Conservation (phyloP, 2,888 invertebrate species). For the Onchidella celtica region DNA sequence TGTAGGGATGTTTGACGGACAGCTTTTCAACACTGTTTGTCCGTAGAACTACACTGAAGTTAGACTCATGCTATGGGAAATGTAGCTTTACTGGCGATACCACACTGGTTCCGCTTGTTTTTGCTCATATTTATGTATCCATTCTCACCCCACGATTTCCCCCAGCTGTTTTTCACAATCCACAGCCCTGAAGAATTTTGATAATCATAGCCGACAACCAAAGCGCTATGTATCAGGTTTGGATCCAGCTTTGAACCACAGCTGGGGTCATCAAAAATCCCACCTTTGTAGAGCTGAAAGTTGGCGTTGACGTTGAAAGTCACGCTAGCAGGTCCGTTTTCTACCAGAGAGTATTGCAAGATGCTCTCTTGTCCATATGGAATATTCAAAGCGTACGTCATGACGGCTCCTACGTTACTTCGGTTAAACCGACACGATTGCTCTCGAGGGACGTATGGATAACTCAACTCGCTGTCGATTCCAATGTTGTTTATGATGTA, state of each 20-base stretch:
- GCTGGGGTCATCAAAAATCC: neutral
- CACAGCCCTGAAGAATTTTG: neutral
- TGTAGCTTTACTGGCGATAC: no score
- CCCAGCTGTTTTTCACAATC: neutral
- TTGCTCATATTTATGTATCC: neutral
- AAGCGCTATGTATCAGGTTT: neutral
- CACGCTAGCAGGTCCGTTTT: neutral
- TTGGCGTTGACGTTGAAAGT: neutral
- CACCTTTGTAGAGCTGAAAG: neutral
- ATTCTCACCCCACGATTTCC: neutral
- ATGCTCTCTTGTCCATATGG: neutral
- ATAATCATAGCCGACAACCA: neutral
- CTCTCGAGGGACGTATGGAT: neutral
- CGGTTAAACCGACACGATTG: neutral
- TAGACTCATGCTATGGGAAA: no score
- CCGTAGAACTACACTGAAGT: no score
- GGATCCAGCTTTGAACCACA: neutral
- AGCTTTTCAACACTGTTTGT: no score
- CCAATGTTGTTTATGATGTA: neutral
- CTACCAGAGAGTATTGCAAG: neutral
- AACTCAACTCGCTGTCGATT: neutral
- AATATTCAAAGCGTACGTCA: neutral
- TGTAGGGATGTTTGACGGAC: no score
- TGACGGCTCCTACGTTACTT: neutral
- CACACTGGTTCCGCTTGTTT: neutral